These are phyloP conservation scores for Tiliacea citrago DNA, from an alignment of 2,888 invertebrate genomes.

Conservation along the genomic window DNA sequence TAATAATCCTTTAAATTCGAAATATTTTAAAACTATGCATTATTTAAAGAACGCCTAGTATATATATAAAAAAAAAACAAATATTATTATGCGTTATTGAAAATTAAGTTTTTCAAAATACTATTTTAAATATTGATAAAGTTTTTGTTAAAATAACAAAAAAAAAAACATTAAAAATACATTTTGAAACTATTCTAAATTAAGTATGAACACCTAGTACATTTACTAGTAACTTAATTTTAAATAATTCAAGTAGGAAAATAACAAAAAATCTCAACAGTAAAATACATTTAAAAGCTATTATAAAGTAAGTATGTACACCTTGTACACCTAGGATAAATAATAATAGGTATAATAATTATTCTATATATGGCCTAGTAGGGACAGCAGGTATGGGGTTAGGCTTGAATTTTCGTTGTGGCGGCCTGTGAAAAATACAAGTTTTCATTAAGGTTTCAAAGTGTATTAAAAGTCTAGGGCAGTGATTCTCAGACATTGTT, in stretches of 20 bases:
- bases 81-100: neutral
- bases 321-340: neutral
- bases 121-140: neutral
- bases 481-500: too few relatives aligned
- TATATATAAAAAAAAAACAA: neutral
- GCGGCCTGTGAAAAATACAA: constrained; percentile 1
- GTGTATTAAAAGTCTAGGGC: neutral
- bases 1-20: too few relatives aligned
- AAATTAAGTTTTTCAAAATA: neutral
- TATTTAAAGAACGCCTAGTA: neutral
- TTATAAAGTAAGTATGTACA: neutral
- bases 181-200: neutral
- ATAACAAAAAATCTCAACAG: too few relatives aligned
- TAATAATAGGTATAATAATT: neutral
- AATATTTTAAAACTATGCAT: too few relatives aligned
- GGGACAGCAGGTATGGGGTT: neutral
- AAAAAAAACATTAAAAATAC: neutral
- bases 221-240: too few relatives aligned
- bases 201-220: neutral
- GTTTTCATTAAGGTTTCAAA: neutral
- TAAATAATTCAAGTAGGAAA: too few relatives aligned
- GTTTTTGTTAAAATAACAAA: neutral
- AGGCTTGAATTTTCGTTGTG: neutral
- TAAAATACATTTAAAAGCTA: neutral
- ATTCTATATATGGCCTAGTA: neutral